Evolutionary conservation across 2,888 invertebrate genomes (phyloP).

Genomic region (Serripes groenlandicus): DNA sequence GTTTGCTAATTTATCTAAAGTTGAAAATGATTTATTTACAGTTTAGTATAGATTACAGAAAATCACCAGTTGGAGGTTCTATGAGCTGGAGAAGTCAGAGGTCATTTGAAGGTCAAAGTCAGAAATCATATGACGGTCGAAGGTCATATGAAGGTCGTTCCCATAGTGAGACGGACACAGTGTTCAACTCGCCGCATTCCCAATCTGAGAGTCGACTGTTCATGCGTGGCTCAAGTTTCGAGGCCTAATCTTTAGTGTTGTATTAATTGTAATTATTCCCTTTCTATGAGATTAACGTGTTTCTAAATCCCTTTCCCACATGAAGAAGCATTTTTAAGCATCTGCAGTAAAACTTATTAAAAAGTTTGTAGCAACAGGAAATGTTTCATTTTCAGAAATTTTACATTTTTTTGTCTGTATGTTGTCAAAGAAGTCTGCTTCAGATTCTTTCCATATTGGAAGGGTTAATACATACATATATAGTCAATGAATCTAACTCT

Average conservation of each 20-base stretch:
- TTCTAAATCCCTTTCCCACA: neutral
- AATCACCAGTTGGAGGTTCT: slow-evolving; percentile 76
- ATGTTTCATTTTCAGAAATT: too few relatives aligned
- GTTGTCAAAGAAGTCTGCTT: too few relatives aligned
- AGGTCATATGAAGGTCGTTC: slow-evolving; percentile 59
- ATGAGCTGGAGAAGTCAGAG: slow-evolving; percentile 82
- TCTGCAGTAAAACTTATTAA: too few relatives aligned
- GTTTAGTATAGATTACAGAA: slow-evolving; percentile 87
- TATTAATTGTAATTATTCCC: too few relatives aligned
- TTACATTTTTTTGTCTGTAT: too few relatives aligned
- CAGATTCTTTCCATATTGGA: too few relatives aligned
- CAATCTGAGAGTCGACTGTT: slow-evolving; percentile 15
- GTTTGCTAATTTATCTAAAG: too few relatives aligned
- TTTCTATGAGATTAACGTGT: too few relatives aligned
- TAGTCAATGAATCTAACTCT: too few relatives aligned
- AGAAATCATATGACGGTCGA: slow-evolving; percentile 36
- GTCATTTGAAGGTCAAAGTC: slow-evolving; percentile 72
- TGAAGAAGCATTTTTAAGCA: too few relatives aligned
- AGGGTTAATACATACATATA: too few relatives aligned
- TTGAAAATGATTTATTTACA: too few relatives aligned
- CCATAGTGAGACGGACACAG: slow-evolving; percentile 80
- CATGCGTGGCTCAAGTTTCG: slow-evolving; percentile 19
- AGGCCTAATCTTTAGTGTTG: slow-evolving; percentile 4
- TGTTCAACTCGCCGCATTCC: slow-evolving; percentile 70
- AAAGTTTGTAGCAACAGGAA: neutral